phyloP scores from a whole-genome alignment of 2,113 vertebrate genomes.

The Callipepla californica region DNA sequence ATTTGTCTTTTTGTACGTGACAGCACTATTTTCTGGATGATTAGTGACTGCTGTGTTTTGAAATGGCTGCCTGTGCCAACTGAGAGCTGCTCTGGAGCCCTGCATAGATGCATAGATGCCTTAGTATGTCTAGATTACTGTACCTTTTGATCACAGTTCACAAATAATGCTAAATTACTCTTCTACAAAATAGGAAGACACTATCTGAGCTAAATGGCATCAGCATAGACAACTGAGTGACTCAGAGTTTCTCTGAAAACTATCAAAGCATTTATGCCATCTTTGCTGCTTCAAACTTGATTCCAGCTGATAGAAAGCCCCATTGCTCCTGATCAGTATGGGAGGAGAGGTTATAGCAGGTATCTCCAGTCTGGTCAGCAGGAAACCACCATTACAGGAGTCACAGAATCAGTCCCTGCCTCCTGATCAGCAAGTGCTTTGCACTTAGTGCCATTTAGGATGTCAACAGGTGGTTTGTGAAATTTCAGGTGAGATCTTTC shows the following conservation, averaged over 20 bases:
- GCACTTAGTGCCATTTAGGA: rapidly evolving
- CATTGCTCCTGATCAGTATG: background rate
- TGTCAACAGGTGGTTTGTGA: background rate
- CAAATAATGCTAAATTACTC: conserved; percentile 19
- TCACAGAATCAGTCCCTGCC: background rate
- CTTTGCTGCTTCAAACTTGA: background rate
- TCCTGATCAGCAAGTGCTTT: background rate
- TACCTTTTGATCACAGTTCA: conserved; percentile 31
- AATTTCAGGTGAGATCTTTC: background rate
- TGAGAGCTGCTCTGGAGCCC: conserved; percentile 17
- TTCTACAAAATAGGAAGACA: background rate
- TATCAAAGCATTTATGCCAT: background rate
- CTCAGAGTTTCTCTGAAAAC: conserved; percentile 8
- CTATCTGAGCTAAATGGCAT: background rate
- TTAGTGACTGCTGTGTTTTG: conserved; percentile 3
- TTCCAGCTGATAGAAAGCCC: background rate
- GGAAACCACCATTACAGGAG: rapidly evolving
- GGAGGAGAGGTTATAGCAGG: background rate
- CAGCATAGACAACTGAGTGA: background rate
- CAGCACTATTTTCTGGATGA: conserved; percentile 39
- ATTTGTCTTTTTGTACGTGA: conserved; percentile 39
- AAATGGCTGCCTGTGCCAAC: conserved; percentile 6
- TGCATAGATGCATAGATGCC: background rate
- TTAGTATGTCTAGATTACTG: conserved; percentile 21
- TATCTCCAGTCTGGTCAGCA: background rate